A percentile compares a stretch with the other conserved stretches of the same genome.
phyloP scores from a whole-genome alignment of 2,888 invertebrate species.

The Allophyes oxyacanthae region DNA sequence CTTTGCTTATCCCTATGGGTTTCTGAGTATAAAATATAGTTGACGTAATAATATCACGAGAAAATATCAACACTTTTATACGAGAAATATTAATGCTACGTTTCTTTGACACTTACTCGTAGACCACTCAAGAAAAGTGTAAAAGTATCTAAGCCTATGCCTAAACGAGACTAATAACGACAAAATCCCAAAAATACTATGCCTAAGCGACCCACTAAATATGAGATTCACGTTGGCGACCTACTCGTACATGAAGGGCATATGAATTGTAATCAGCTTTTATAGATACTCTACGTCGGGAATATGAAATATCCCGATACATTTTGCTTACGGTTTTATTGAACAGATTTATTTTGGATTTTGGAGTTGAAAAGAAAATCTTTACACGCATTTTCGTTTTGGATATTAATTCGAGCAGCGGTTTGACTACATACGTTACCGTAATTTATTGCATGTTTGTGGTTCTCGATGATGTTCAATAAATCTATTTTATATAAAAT shows the following conservation, averaged over 20 bases:
- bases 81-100: no score
- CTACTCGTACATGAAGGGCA: conserved; percentile 30
- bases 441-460: no score
- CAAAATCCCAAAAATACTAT: conserved; percentile 12
- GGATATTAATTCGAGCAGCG: conserved; percentile 11
- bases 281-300: conserved; percentile 36
- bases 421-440: conserved; percentile 4
- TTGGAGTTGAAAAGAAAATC: conserved; percentile 39
- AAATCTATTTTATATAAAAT: no score
- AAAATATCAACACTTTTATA: no score
- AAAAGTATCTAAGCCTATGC: no score
- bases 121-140: no score
- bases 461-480: no score
- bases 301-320: conserved; percentile 50
- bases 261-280: conserved; percentile 54
- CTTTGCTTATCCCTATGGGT: no score
- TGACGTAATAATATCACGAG: no score
- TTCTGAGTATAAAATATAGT: no score
- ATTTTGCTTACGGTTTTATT: conserved; percentile 41
- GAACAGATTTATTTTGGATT: conserved; percentile 46
- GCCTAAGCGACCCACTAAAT: conserved; percentile 27
- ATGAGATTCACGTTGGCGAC: conserved; percentile 43
- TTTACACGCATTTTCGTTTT: conserved; percentile 20
- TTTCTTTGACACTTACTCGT: no score
- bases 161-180: background rate